phyloP scores from a whole-genome alignment of 2,888 invertebrate genomes.

The Drosophila pseudotalamancana region DNA sequence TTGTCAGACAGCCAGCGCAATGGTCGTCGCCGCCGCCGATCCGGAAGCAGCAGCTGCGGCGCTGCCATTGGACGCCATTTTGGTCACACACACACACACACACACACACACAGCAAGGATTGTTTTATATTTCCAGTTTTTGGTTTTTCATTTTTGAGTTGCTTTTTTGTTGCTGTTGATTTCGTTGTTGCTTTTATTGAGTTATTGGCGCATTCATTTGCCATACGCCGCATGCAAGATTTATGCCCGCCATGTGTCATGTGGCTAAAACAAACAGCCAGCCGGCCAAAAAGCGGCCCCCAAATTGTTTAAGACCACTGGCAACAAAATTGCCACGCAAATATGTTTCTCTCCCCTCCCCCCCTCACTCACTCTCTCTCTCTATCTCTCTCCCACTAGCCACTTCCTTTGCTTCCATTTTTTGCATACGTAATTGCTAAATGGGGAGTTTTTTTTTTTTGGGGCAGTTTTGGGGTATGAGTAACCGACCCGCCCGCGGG shows the following conservation, averaged over 20 bases:
- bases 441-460: constrained; percentile 5
- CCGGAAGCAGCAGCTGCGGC: constrained; percentile 68
- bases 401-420: constrained; percentile 28
- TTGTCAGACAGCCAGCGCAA: constrained; percentile 69
- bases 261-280: constrained; percentile 68
- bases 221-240: constrained; percentile 76
- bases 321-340: constrained; percentile 59
- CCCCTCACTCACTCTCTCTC: background rate
- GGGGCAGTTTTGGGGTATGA: no score
- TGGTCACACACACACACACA: constrained; percentile 23
- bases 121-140: no score
- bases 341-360: constrained; percentile 42
- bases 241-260: constrained; percentile 76
- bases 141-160: background rate
- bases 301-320: constrained; percentile 67
- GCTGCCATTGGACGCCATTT: constrained; percentile 44
- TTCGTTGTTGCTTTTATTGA: constrained; percentile 57
- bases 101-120: constrained; percentile 9
- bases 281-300: constrained; percentile 24
- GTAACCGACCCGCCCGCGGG: constrained; percentile 2
- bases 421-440: constrained; percentile 43
- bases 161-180: constrained; percentile 24
- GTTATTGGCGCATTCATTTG: constrained; percentile 77
- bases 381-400: background rate
- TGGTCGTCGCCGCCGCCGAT: constrained; percentile 58